A percentile compares a stretch with the other conserved stretches of the same genome.
Conservation (phyloP, 1,140 invertebrate species). For the Monochamus saltuarius region DNA sequence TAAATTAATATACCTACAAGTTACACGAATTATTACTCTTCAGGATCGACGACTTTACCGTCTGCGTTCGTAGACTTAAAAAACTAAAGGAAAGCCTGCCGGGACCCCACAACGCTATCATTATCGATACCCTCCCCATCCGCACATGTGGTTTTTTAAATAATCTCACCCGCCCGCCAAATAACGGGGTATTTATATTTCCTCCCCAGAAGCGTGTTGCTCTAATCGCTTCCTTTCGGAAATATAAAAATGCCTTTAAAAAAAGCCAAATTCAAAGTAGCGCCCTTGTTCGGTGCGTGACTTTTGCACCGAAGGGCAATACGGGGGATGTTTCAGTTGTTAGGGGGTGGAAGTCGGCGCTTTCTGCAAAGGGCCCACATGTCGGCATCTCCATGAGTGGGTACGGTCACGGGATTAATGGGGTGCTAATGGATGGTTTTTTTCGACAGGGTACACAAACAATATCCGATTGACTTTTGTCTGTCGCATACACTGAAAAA, state of each 20-base stretch:
- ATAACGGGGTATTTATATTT: constrained; percentile 15
- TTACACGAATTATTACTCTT: too few relatives aligned
- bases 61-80: too few relatives aligned
- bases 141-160: neutral
- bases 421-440: constrained; percentile 29
- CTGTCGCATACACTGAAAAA: neutral
- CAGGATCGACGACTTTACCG: too few relatives aligned
- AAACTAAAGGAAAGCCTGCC: neutral
- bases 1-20: too few relatives aligned
- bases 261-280: constrained; percentile 16
- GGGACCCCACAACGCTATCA: neutral
- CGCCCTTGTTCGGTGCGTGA: constrained; percentile 24
- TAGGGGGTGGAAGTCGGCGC: constrained; percentile 23
- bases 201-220: constrained; percentile 24
- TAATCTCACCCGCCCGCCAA: neutral
- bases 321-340: constrained; percentile 10
- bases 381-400: constrained; percentile 6
- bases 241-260: constrained; percentile 37
- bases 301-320: constrained; percentile 27
- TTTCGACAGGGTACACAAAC: neutral
- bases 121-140: neutral
- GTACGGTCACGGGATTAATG: constrained; percentile 23
- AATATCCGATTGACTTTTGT: neutral
- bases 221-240: constrained; percentile 36
- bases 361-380: constrained; percentile 29